phyloP scores from a whole-genome alignment of 2,888 invertebrate genomes.

The Nebria brevicollis region DNA sequence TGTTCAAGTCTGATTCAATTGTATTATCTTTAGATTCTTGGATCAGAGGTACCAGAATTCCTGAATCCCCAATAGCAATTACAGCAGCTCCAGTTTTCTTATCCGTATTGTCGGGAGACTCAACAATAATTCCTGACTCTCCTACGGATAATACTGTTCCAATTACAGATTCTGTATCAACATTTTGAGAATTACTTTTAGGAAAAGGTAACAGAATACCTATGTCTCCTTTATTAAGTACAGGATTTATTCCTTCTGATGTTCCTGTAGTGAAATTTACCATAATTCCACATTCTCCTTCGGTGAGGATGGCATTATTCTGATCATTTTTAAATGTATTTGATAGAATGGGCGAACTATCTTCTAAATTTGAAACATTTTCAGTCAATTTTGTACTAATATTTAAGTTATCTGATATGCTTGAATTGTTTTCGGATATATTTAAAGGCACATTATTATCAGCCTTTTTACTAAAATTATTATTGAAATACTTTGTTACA shows the following conservation, averaged over 20 bases:
- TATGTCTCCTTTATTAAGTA: neutral
- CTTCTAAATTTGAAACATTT: constrained; percentile 22
- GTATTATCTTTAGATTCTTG: neutral
- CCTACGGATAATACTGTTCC: neutral
- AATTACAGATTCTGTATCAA: neutral
- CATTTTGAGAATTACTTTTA: neutral
- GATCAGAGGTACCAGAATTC: neutral
- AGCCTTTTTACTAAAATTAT: constrained; percentile 36
- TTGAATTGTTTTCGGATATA: constrained; percentile 10
- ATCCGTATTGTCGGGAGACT: neutral
- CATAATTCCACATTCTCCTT: neutral
- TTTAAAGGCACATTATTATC: constrained; percentile 47
- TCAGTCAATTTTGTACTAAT: constrained; percentile 18
- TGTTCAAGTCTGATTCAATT: neutral
- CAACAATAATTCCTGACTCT: neutral
- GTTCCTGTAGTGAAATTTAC: neutral
- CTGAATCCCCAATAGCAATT: neutral
- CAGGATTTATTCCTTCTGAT: neutral
- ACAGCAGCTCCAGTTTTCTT: neutral
- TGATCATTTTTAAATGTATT: constrained; percentile 44
- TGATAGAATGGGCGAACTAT: neutral
- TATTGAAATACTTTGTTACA: constrained; percentile 24
- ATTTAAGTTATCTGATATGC: constrained; percentile 11
- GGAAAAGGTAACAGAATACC: neutral
- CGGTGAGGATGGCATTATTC: constrained; percentile 34